A percentile compares a stretch with the other conserved stretches of the same genome.
Evolutionary conservation across 2,113 vertebrate species (phyloP).

Genomic region (Steatornis caripensis): DNA sequence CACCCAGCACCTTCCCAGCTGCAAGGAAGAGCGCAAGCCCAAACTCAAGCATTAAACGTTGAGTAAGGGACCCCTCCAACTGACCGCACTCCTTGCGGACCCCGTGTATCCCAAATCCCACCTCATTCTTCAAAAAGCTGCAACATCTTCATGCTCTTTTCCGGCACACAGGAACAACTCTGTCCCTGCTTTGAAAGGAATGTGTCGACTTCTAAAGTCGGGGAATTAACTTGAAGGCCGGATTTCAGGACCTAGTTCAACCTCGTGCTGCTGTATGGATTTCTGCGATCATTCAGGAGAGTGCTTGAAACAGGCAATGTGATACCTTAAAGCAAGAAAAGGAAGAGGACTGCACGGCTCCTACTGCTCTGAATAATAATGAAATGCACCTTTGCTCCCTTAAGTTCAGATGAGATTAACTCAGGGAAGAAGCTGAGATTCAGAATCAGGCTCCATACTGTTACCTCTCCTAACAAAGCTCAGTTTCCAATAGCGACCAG

Average conservation of each 20-base stretch:
- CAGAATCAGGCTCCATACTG: background rate
- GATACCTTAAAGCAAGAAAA: too few species aligned
- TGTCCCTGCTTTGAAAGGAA: background rate
- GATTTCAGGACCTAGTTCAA: background rate
- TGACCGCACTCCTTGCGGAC: background rate
- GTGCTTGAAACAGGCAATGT: background rate
- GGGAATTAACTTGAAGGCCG: background rate
- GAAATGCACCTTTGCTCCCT: background rate
- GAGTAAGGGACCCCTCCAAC: background rate
- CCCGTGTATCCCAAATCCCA: background rate
- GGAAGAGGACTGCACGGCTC: background rate
- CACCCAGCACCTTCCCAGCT: background rate
- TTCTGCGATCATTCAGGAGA: background rate
- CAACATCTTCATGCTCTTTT: background rate
- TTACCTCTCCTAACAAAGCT: background rate
- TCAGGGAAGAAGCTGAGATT: background rate
- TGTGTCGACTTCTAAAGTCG: rapidly evolving
- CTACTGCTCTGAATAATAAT: background rate
- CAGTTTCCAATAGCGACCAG: background rate
- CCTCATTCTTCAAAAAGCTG: background rate
- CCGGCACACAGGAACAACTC: background rate
- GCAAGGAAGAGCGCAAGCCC: background rate
- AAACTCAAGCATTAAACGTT: rapidly evolving
- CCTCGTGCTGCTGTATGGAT: rapidly evolving
- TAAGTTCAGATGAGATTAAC: background rate